These are phyloP conservation scores for Aurelia sp. DNA, from an alignment of 30 jellyfish, hydroid and myxozoan genomes.

Conservation along the genomic window DNA sequence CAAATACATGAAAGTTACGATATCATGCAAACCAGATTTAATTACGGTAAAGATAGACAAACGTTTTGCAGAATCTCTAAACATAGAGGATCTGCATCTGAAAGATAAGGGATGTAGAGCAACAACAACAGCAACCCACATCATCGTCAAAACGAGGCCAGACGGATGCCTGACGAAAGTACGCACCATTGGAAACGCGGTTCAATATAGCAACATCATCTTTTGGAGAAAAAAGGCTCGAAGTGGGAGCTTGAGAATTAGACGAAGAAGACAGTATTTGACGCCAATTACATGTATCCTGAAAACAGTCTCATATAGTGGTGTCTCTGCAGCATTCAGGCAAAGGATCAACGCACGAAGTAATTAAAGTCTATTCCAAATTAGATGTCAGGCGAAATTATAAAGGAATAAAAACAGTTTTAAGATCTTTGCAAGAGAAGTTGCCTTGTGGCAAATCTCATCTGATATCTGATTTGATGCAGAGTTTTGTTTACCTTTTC, in stretches of 20 bases:
- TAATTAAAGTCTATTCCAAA: neutral
- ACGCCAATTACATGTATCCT: neutral
- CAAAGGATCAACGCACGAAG: neutral
- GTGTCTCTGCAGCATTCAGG: neutral
- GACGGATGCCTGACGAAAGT: neutral
- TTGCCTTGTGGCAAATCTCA: too few species aligned
- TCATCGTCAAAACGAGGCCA: conserved; percentile 2
- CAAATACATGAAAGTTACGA: neutral
- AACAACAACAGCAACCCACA: neutral
- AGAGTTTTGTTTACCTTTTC: too few species aligned
- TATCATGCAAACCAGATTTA: neutral
- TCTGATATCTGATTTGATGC: too few species aligned
- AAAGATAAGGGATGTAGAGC: neutral
- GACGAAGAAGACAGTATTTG: neutral
- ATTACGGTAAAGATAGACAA: neutral
- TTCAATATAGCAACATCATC: neutral
- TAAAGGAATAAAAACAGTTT: too few species aligned
- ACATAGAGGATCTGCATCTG: neutral
- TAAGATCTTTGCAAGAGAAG: too few species aligned
- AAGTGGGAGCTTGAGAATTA: neutral
- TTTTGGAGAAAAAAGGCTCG: neutral
- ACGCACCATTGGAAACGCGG: neutral
- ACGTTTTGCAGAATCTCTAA: neutral
- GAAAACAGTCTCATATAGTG: neutral
- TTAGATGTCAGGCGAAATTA: too few species aligned